Base-by-base conservation (phyloP, 2,888 invertebrate species). In the Chalcis sispes region DNA sequence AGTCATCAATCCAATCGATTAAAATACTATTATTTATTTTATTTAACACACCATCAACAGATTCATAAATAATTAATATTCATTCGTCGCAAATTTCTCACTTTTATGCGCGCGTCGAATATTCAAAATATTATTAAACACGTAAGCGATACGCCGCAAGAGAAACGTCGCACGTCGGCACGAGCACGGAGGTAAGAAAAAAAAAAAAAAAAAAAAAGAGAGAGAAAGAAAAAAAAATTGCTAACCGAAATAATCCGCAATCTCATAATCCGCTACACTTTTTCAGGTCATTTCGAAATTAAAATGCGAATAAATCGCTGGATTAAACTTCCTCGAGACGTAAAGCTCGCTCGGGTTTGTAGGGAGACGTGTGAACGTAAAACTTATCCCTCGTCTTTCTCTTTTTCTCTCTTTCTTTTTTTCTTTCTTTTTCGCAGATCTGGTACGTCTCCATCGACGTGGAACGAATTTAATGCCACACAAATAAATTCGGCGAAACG, bases 401-500 rank as follows among this genome's bases (percentile, higher is more conserved):
- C n/a, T n/a, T n/a, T n/a, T n/a, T n/a, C n/a, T n/a, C n/a, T n/a
- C n/a, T n/a, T n/a, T n/a, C n/a, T n/a, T n/a, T n/a, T n/a, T n/a
- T n/a, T n/a, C n/a, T n/a, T n/a, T n/a, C n/a, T n/a, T n/a, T n/a
- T n/a, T 29, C 56, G 54, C 40, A 42, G 72, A 72, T 66, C 42
- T 64, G 65, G 70, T 65, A 71, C 70, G 70, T 76, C 66, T 76
- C 56, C 67, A 66, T 76, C 54, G 70, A 59, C 62, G 66, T n/a
- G 72, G 52, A 72, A 72, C 40, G 62, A 69, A 69, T 67, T 72
- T 67, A 65, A 64, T 73, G 36, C 72, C 56, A 70, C 36, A 61
- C 58, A 61, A 72, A 69, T 72, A 69, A 67, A 77, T 72, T 72
- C 72, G 67, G 62, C 56, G 72, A 46, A 72, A 65, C 48, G 27